Evolutionary conservation across 2,888 invertebrate genomes (phyloP).

Genomic region (Tethea ocularis): DNA sequence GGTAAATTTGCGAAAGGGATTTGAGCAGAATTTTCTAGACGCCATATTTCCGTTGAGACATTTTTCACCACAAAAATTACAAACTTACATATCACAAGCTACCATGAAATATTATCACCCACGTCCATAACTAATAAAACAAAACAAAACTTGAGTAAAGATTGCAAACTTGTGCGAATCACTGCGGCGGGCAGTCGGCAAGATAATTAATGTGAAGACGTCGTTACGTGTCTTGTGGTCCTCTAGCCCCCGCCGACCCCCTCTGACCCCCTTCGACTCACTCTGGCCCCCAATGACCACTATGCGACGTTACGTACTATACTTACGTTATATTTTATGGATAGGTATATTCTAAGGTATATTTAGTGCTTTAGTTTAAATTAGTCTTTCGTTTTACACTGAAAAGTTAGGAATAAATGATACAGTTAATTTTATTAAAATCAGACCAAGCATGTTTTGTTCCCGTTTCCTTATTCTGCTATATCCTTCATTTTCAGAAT

Average conservation of each 20-base stretch:
- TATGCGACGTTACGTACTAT: not conserved
- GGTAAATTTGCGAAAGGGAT: too few species aligned
- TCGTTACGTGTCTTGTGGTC: conserved; percentile 42
- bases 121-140: conserved; percentile 14
- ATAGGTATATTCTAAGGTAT: not conserved
- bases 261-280: conserved; percentile 14
- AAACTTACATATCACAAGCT: not conserved
- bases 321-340: not conserved
- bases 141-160: conserved; percentile 35
- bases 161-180: conserved; percentile 47
- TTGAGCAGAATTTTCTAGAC: too few species aligned
- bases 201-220: conserved; percentile 65
- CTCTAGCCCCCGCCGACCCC: conserved; percentile 18
- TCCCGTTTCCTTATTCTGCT: too few species aligned
- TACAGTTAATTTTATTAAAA: too few species aligned
- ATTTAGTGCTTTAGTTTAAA: not conserved
- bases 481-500: too few species aligned
- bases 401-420: too few species aligned
- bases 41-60: too few species aligned
- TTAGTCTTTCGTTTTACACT: too few species aligned
- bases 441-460: too few species aligned
- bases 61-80: too few species aligned
- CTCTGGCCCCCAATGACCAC: conserved; percentile 7
- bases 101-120: not conserved
- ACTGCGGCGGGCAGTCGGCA: conserved; percentile 29